Base-by-base conservation (phyloP, 2,888 invertebrate species). In the Scelioninae gen. 1 region DNA sequence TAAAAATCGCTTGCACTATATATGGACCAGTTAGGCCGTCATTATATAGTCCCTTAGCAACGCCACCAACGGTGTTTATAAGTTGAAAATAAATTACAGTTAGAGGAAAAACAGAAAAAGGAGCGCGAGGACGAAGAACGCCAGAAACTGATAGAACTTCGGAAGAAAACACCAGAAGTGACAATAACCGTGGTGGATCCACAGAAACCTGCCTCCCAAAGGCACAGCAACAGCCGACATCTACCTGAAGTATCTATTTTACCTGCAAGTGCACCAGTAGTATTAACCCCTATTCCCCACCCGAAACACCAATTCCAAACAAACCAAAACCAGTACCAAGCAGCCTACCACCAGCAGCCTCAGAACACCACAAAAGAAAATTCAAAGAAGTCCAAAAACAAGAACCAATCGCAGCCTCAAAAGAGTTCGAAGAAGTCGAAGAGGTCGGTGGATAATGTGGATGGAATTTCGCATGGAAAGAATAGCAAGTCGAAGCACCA, bases 141-240 rank as follows among this genome's bases (percentile, higher is more conserved):
- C 66, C 89, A 90, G 47, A 92, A 92, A 84, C 82, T 92, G 29
- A 91, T 92, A 84, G 93, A 92, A 80, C 85, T 93, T 9, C 91
- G 91, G 51, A 92, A 92, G 81, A 92, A 92, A 68, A 92, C 92
- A 1, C 93, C 93, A 0, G 93, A 93, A 86, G 93, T 93, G 6
- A 93, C 93, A 13, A 93, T 93, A 71, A 93, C 93, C 2, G 92
- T 93, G 5, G 93, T 93, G 7, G 92, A 93, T 85, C 92, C 93
- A 4, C 90, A 91, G 40, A 92, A 91, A 63, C 90, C 90, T 32
- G 84, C 85, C 13, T 84, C 90, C 11, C 91, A 91, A 62, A 90
- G 89, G 85, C 78, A 86, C 76, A 77, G 86, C 53, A 88, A 88
- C 47, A 90, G 89, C 55, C 88, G 88, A 55, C 89, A 91, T 69